Evolutionary conservation across 2,888 invertebrate genomes (phyloP).

Genomic region (Athalia circularis): DNA sequence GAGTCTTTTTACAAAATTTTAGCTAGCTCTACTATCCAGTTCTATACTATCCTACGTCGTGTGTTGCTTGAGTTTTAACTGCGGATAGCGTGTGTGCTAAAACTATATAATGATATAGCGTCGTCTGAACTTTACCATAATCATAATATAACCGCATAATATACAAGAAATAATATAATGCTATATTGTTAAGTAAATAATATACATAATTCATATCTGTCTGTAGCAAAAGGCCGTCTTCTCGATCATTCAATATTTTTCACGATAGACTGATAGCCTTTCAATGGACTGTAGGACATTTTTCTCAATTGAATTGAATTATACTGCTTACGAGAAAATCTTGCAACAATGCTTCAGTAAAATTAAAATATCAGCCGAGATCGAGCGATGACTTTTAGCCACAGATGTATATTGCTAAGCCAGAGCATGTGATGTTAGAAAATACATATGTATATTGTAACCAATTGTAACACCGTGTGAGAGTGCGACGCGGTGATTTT

Average conservation of each 20-base stretch:
- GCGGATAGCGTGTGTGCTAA: slow-evolving; percentile 64
- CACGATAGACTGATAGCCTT: background rate
- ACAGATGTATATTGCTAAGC: slow-evolving; percentile 59
- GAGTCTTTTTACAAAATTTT: slow-evolving; percentile 61
- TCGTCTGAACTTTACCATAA: slow-evolving; percentile 48
- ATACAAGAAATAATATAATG: slow-evolving; percentile 54
- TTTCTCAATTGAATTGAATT: background rate
- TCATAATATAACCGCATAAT: slow-evolving; percentile 56
- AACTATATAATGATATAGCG: slow-evolving; percentile 45
- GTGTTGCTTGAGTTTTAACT: slow-evolving; percentile 69
- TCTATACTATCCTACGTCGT: slow-evolving; percentile 60
- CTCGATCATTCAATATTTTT: background rate
- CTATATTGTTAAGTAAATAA: slow-evolving; percentile 52
- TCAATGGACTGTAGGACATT: background rate
- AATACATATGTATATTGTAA: slow-evolving; percentile 55
- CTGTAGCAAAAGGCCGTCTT: slow-evolving; percentile 25
- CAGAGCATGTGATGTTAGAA: slow-evolving; percentile 67
- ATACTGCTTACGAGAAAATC: background rate
- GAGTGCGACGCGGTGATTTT: slow-evolving; percentile 49
- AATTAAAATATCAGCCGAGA: background rate
- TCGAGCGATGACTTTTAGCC: slow-evolving; percentile 35
- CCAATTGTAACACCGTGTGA: slow-evolving; percentile 41
- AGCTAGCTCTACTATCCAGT: slow-evolving; percentile 63
- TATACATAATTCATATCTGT: slow-evolving; percentile 50
- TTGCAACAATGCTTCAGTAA: background rate